phyloP scores from a whole-genome alignment of 2,888 invertebrate species.

The Prionchulus punctatus region DNA sequence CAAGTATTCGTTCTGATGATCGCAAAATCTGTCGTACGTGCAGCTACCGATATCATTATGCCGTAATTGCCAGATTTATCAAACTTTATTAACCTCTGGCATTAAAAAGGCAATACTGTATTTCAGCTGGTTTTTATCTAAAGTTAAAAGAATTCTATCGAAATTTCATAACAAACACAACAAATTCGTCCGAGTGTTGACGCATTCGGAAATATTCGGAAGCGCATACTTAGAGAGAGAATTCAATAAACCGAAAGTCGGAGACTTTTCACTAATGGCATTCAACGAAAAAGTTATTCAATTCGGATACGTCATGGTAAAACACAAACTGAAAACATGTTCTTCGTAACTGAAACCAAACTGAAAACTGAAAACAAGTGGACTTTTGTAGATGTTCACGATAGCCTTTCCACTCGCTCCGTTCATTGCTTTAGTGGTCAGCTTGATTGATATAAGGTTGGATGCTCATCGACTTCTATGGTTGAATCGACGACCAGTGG shows the following conservation, averaged over 20 bases:
- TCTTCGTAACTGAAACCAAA: too few species aligned
- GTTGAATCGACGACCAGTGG: constrained; percentile 36
- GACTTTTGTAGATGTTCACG: constrained; percentile 35
- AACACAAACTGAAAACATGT: too few species aligned
- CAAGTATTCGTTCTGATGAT: constrained; percentile 39
- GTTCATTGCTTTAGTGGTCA: constrained; percentile 35
- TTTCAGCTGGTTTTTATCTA: too few species aligned
- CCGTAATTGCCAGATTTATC: too few species aligned
- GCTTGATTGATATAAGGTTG: constrained; percentile 35
- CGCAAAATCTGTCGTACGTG: constrained; percentile 38
- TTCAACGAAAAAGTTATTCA: constrained; percentile 40
- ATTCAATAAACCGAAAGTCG: constrained; percentile 33
- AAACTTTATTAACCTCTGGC: too few species aligned
- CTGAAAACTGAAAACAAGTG: not conserved
- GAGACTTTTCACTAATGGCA: constrained; percentile 34
- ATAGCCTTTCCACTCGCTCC: constrained; percentile 40
- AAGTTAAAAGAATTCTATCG: too few species aligned
- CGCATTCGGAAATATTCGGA: too few species aligned
- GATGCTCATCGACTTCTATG: constrained; percentile 36
- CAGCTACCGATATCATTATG: constrained; percentile 35
- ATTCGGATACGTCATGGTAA: constrained; percentile 39
- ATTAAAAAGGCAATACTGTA: too few species aligned
- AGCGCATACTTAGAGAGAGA: constrained; percentile 37
- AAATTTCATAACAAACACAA: too few species aligned
- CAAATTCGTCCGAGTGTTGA: too few species aligned